A percentile compares a stretch with the other conserved stretches of the same genome.
Evolutionary conservation across 2,113 vertebrate species (phyloP).

Genomic region (Alaudala cheleensis): DNA sequence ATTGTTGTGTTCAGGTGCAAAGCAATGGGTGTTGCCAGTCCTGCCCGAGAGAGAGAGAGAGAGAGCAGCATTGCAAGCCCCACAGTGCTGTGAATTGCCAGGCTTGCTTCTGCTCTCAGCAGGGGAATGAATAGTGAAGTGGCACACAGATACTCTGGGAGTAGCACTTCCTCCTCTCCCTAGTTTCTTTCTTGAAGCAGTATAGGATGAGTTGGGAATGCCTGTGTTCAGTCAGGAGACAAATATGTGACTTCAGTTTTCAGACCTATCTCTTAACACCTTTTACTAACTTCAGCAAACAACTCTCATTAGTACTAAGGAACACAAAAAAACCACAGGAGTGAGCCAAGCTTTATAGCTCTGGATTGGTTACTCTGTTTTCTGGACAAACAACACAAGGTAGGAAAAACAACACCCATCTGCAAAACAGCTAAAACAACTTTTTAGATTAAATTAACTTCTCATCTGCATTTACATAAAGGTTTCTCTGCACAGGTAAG

Average conservation of each 20-base stretch:
- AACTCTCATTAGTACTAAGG: neutral
- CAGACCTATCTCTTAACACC: neutral
- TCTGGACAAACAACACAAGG: neutral
- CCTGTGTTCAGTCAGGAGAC: neutral
- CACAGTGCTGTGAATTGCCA: neutral
- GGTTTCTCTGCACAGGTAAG: neutral
- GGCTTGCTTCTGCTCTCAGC: neutral
- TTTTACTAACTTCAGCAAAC: neutral
- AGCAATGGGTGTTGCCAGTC: neutral
- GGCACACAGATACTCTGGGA: neutral
- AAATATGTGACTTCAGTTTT: neutral
- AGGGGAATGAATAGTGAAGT: neutral
- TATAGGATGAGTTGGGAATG: neutral
- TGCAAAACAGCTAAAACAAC: neutral
- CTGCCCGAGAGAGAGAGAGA: neutral
- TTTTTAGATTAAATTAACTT: neutral
- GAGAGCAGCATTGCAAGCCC: neutral
- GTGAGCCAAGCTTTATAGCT: neutral
- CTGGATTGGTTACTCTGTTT: neutral
- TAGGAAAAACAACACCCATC: neutral
- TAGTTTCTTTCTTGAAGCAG: neutral
- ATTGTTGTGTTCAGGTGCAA: neutral
- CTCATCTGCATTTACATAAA: neutral
- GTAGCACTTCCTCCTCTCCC: neutral
- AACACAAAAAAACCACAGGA: neutral